Conservation (phyloP, 2,888 invertebrate species). For the Stegana nigrithorax region DNA sequence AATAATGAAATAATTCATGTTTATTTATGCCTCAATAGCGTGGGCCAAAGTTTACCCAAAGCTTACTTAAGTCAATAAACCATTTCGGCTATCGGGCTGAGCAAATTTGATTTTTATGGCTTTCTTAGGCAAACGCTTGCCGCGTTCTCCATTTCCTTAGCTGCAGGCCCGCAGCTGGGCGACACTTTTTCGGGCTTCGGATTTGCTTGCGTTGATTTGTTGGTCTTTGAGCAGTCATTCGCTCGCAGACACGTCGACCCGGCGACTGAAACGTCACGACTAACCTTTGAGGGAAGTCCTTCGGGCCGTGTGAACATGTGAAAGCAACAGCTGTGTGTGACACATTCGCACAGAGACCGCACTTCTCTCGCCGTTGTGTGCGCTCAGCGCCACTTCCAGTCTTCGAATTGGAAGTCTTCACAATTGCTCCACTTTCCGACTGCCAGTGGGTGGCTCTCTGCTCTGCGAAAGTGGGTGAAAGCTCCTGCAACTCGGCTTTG, state of each 20-base stretch:
- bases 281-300: conserved; percentile 56
- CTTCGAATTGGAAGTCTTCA: not conserved
- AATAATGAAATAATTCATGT: too few species aligned
- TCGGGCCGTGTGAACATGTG: conserved; percentile 48
- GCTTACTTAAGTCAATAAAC: too few species aligned
- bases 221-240: conserved; percentile 17
- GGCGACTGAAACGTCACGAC: conserved; percentile 57
- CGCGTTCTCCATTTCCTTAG: too few species aligned
- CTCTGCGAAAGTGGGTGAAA: conserved; percentile 3
- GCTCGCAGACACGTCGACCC: conserved; percentile 41
- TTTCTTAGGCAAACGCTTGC: too few species aligned
- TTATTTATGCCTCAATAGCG: too few species aligned
- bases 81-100: too few species aligned
- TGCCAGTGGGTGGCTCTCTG: not conserved
- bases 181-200: too few species aligned
- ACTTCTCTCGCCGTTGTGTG: not conserved
- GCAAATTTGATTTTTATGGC: too few species aligned
- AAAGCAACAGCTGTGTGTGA: conserved; percentile 55
- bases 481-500: too few species aligned
- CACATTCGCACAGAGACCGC: not conserved
- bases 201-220: conserved; percentile 26
- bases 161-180: too few species aligned
- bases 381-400: conserved; percentile 10
- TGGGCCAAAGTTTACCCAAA: too few species aligned
- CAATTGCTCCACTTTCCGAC: too few species aligned